Evolutionary conservation across 2,797 vertebrate genomes (phyloP), one percentile per base, ranked within the genome.

Genomic region (Enteromius thamalakanensis): DNA sequence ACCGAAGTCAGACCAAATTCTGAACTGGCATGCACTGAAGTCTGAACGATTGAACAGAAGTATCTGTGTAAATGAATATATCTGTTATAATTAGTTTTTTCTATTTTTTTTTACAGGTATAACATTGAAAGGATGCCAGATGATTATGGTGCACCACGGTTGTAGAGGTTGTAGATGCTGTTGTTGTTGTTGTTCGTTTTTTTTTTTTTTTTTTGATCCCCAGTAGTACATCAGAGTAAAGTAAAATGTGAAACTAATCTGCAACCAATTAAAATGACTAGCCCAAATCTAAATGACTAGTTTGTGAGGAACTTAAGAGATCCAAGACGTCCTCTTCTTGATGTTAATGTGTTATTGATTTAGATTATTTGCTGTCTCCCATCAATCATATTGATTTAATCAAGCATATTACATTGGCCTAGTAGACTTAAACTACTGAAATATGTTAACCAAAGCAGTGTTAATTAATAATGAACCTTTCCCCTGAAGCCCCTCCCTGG

Each of bases 111-210:
- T 55, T 79, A 69, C 91, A 99, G 98, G 90, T 99, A 97, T 91
- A 99, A 99, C 85, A 99, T 99, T 86, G 98, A 99, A 89, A 92
- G 97, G 83, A 99, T 99, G 98, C 97, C 98, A 12, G 98, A 99
- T 91, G 98, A 99, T 92, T 99, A 97, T 0, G 98, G 98, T 90
- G 98, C 98, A 12, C 98, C 98, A 86, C 94, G 97, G 83, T 94
- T 97, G 90, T 99, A 94, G 34, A n/a, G 97, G 83, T 94, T 97
- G 90, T 99, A 94, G 34, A n/a, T 11, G 15, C 26, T 51, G 6
- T 23, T 40, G 34, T 6, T 37, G 5, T 34, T 34, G 2, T 34
- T 34, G 42, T 10, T 14, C 15, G 42, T 71, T 77, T 40, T 14
- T 0, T 65, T 45, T 58, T 42, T 17, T 26, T 19, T 42, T 9